Percentiles rank a stretch among this genome's conserved stretches.
Conservation (phyloP, 2,113 vertebrate genomes). For the Ondatra zibethicus region DNA sequence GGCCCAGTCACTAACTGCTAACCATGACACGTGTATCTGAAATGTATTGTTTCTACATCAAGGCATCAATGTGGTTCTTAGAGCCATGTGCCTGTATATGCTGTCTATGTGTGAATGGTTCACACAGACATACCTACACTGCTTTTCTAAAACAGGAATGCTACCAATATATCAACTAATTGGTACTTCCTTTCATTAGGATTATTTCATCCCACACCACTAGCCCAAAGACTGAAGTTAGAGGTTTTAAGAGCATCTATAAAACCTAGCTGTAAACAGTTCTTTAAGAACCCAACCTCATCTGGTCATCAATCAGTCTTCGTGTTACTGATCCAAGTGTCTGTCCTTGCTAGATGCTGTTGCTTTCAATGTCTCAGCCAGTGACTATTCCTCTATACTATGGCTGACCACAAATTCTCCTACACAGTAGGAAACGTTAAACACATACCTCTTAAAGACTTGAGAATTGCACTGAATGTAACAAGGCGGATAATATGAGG, state of each 20-base stretch:
- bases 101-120: constrained; percentile 39
- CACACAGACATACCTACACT: constrained; percentile 31
- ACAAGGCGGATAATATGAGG: constrained; percentile 90
- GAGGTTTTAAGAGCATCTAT: constrained; percentile 77
- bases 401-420: constrained; percentile 87
- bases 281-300: constrained; percentile 79
- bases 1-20: constrained; percentile 86
- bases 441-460: constrained; percentile 93
- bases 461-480: constrained; percentile 91
- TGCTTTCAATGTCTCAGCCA: constrained; percentile 84
- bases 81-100: constrained; percentile 65
- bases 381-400: constrained; percentile 81
- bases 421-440: constrained; percentile 92
- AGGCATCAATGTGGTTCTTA: constrained; percentile 70
- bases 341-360: constrained; percentile 79
- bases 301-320: constrained; percentile 65
- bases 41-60: constrained; percentile 64
- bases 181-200: constrained; percentile 75
- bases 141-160: constrained; percentile 62
- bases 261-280: constrained; percentile 78
- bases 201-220: constrained; percentile 78
- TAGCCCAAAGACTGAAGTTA: constrained; percentile 78
- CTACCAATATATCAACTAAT: constrained; percentile 49
- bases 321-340: constrained; percentile 75
- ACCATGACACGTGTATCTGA: constrained; percentile 54